These are phyloP conservation scores for Drosophila basisetae DNA, from an alignment of 2,888 invertebrate genomes.

Conservation along the genomic window DNA sequence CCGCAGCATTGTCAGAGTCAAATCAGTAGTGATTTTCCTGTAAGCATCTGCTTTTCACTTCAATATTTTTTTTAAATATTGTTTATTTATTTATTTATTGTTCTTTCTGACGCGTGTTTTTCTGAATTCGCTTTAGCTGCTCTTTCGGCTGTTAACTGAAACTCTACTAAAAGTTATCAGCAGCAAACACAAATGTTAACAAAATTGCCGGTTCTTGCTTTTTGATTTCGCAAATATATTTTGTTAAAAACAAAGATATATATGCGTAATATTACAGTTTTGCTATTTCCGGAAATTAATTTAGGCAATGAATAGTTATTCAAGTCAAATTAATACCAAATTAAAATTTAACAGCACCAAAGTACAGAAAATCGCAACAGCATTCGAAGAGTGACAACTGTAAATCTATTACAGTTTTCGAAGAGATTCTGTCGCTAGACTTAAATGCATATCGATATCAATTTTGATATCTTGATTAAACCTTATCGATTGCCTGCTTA, in stretches of 20 bases:
- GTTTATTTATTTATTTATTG: slow-evolving; percentile 2
- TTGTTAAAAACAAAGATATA: not conserved
- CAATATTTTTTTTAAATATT: not conserved
- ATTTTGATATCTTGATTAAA: not conserved
- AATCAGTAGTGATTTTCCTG: not conserved
- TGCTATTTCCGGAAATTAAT: not conserved
- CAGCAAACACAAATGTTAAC: not conserved
- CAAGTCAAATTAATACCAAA: not conserved
- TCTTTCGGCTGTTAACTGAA: slow-evolving; percentile 17
- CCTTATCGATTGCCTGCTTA: not conserved
- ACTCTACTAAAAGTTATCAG: slow-evolving; percentile 23
- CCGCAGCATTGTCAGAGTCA: too few relatives aligned
- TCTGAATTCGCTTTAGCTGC: not conserved
- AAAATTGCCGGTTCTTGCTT: not conserved
- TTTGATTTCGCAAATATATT: not conserved
- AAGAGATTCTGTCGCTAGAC: not conserved
- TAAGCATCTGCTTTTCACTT: too few relatives aligned
- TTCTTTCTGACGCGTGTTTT: slow-evolving; percentile 31
- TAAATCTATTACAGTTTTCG: not conserved
- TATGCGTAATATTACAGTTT: not conserved
- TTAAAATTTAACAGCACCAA: not conserved
- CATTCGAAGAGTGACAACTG: not conserved
- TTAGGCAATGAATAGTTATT: not conserved
- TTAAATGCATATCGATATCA: not conserved
- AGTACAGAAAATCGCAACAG: not conserved